Percentiles rank a stretch among this genome's conserved stretches.
phyloP scores from a whole-genome alignment of 2,113 vertebrate species.

The Castor canadensis region DNA sequence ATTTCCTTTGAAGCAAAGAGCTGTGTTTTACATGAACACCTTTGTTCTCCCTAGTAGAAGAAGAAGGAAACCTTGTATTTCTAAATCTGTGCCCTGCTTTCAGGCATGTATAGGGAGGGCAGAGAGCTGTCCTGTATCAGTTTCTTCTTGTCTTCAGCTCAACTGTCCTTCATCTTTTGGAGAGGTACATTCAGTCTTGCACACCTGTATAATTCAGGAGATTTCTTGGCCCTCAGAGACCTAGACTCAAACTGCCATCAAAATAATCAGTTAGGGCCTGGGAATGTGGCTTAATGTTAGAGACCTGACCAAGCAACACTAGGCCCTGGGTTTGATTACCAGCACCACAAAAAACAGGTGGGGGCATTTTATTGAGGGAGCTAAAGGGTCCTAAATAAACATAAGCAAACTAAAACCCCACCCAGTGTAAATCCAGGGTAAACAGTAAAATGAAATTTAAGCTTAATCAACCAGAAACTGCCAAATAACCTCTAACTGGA shows the following conservation, averaged over 20 bases:
- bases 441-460: neutral
- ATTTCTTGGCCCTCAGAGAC: neutral
- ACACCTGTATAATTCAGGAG: neutral
- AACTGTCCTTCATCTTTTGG: neutral
- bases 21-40: neutral
- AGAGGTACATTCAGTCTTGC: neutral
- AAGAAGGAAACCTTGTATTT: neutral
- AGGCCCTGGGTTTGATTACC: too few relatives aligned
- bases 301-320: too few relatives aligned
- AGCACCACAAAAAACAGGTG: neutral
- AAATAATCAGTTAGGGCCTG: neutral
- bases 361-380: neutral
- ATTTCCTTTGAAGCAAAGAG: neutral
- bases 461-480: neutral
- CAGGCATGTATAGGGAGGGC: neutral
- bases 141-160: neutral
- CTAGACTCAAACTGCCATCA: neutral
- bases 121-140: neutral
- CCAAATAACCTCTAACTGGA: neutral
- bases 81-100: neutral
- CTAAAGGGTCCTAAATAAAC: neutral
- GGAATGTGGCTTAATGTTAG: too few relatives aligned
- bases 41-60: neutral
- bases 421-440: neutral
- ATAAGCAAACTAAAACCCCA: neutral